Evolutionary conservation across 2,113 vertebrate genomes (phyloP).

Genomic region (Larimichthys polyactis): DNA sequence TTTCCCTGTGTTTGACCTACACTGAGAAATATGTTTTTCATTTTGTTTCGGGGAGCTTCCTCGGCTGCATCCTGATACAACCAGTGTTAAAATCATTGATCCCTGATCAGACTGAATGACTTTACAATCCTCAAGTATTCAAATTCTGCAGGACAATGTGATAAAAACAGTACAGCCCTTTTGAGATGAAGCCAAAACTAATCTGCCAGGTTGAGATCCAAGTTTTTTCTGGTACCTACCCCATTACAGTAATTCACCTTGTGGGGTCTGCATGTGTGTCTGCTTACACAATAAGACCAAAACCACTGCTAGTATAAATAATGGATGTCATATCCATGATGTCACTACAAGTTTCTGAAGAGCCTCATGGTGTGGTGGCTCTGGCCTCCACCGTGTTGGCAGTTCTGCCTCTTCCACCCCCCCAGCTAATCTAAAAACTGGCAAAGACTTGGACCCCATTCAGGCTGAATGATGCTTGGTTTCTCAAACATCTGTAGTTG

Average conservation of each 20-base stretch:
- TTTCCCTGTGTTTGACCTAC: neutral
- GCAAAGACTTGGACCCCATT: too few species aligned
- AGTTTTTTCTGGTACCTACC: neutral
- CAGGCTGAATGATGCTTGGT: too few species aligned
- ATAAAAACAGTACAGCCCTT: neutral
- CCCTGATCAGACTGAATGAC: neutral
- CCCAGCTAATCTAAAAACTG: too few species aligned
- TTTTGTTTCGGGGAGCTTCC: neutral
- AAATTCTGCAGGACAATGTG: neutral
- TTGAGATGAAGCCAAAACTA: neutral
- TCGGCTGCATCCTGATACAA: neutral
- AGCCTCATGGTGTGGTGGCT: too few species aligned
- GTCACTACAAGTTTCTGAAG: too few species aligned
- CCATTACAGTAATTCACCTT: neutral
- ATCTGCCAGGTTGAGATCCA: neutral
- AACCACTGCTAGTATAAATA: too few species aligned
- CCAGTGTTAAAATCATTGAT: neutral
- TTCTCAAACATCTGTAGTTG: too few species aligned
- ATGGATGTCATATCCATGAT: too few species aligned
- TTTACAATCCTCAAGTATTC: neutral
- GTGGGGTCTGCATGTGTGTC: neutral
- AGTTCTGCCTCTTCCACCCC: too few species aligned
- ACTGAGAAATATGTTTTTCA: neutral
- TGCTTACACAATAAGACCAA: neutral
- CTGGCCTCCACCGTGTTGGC: too few species aligned